phyloP scores from a whole-genome alignment of 2,113 vertebrate genomes.

The Arenaria interpres region DNA sequence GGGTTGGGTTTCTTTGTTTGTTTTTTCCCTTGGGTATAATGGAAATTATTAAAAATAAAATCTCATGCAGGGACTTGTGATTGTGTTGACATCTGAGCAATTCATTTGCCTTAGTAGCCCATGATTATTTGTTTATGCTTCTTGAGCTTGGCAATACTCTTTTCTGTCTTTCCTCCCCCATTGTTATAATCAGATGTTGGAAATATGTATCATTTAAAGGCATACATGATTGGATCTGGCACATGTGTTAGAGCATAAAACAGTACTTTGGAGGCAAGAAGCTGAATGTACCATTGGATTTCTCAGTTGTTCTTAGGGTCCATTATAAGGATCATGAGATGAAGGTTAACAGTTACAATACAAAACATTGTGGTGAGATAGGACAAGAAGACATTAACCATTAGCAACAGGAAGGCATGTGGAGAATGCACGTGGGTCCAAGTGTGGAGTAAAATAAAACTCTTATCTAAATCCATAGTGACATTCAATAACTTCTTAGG shows the following conservation, averaged over 20 bases:
- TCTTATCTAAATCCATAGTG: not conserved
- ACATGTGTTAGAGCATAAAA: not conserved
- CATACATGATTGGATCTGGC: not conserved
- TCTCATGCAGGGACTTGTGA: not conserved
- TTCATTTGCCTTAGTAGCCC: not conserved
- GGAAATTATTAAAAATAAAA: not conserved
- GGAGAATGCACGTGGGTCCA: not conserved
- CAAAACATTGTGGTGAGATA: not conserved
- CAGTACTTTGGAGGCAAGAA: not conserved
- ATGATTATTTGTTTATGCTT: not conserved
- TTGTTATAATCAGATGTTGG: not conserved
- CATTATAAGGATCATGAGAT: not conserved
- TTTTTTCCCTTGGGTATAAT: not conserved
- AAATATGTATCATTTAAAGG: not conserved
- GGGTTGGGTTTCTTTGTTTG: not conserved
- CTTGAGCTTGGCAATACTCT: not conserved
- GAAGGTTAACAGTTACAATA: not conserved
- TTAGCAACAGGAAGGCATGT: not conserved
- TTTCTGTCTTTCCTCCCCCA: not conserved
- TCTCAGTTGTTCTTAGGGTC: not conserved
- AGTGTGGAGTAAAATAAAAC: not conserved
- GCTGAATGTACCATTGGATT: not conserved
- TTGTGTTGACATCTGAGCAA: not conserved
- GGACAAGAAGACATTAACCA: not conserved
- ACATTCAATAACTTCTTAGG: not conserved